Percentiles rank a stretch among this genome's conserved stretches.
Evolutionary conservation across 2,113 vertebrate species (phyloP).

Genomic region (Ranitomeya variabilis): DNA sequence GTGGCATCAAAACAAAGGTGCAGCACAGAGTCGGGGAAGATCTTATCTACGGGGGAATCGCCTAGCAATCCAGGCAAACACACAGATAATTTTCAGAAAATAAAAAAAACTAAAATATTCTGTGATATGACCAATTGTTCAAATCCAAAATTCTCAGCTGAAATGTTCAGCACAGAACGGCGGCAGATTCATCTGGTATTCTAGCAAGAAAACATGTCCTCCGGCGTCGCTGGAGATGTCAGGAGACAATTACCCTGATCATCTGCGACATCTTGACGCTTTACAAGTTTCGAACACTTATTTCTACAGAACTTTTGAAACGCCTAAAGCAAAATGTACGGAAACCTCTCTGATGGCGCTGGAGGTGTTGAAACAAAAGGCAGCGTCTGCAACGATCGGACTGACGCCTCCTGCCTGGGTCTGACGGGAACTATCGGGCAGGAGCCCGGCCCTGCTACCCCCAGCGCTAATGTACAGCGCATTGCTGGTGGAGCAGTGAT

Average conservation of each 20-base stretch:
- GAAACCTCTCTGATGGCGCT: not conserved
- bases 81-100: too few relatives aligned
- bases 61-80: too few relatives aligned
- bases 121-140: too few relatives aligned
- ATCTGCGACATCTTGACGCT: not conserved
- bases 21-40: too few relatives aligned
- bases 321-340: not conserved
- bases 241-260: not conserved
- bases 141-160: too few relatives aligned
- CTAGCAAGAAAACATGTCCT: not conserved
- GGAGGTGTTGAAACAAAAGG: not conserved
- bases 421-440: conserved; percentile 19
- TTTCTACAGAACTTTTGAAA: not conserved
- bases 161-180: not conserved
- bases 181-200: not conserved
- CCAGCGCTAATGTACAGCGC: not conserved
- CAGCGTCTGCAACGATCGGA: not conserved
- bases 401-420: conserved; percentile 12
- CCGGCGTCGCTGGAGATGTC: not conserved
- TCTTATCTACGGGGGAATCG: too few relatives aligned
- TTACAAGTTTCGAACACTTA: not conserved
- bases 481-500: conserved; percentile 11
- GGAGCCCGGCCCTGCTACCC: not conserved
- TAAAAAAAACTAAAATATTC: too few relatives aligned
- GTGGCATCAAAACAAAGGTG: too few relatives aligned